Evolutionary conservation across 2,797 vertebrate species (phyloP).

Genomic region (Epinephelus awoara): DNA sequence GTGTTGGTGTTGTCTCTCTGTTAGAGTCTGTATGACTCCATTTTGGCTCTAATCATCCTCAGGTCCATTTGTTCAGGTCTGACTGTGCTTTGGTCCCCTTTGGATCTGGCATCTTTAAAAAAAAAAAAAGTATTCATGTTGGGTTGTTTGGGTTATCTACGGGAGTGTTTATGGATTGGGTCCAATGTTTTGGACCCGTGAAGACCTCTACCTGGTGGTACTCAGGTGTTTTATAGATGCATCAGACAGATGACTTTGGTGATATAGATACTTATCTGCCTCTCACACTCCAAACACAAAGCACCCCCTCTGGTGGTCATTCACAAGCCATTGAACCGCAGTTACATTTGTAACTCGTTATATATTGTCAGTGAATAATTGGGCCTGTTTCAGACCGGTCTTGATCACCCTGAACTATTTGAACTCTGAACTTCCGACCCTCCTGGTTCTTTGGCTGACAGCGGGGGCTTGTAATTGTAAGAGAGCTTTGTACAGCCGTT

Average conservation of each 20-base stretch:
- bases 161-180: not conserved
- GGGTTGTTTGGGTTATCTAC: not conserved
- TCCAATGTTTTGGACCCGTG: not conserved
- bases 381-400: slow-evolving; percentile 28
- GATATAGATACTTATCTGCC: not conserved
- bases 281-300: slow-evolving; percentile 11
- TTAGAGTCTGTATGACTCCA: too few relatives aligned
- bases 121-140: too few relatives aligned
- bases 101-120: not conserved
- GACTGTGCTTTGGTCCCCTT: too few relatives aligned
- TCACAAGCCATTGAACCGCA: slow-evolving; percentile 13
- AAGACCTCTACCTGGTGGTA: slow-evolving; percentile 4
- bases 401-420: slow-evolving; percentile 66
- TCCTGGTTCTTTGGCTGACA: slow-evolving; percentile 49
- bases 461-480: slow-evolving; percentile 73
- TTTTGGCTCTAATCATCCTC: too few relatives aligned
- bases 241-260: not conserved
- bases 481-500: slow-evolving; percentile 67
- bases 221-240: not conserved
- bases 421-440: slow-evolving; percentile 74
- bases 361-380: slow-evolving; percentile 31
- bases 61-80: too few relatives aligned
- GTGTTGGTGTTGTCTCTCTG: too few relatives aligned
- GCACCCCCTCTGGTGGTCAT: slow-evolving; percentile 34
- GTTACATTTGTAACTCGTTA: slow-evolving; percentile 51